Conservation (phyloP, 37 sponge, comb jelly and placozoan genomes). For the Chondrilla cf. caribensis region DNA sequence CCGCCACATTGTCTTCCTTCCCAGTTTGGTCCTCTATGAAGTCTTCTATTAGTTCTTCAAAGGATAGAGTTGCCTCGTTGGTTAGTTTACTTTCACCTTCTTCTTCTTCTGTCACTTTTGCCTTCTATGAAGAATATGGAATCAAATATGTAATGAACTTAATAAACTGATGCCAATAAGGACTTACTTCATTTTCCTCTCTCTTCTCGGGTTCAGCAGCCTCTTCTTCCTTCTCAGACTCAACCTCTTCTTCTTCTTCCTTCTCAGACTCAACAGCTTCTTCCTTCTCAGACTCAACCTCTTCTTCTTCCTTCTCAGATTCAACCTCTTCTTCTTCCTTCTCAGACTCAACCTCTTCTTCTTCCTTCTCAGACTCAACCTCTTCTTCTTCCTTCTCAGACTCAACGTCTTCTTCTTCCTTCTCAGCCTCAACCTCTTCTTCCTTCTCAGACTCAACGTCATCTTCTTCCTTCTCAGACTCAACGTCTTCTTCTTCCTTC, state of each 20-base stretch:
- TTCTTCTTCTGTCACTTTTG: neutral
- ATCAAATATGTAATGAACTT: too few species aligned
- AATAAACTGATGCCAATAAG: too few species aligned
- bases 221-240: neutral
- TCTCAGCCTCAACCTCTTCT: too few species aligned
- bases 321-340: neutral
- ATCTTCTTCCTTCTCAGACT: neutral
- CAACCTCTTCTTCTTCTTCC: constrained; percentile 37
- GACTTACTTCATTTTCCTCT: neutral
- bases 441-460: too few species aligned
- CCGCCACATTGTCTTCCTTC: neutral
- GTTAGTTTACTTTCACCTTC: neutral
- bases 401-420: constrained; percentile 10
- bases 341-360: neutral
- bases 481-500: constrained; percentile 31
- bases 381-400: constrained; percentile 20
- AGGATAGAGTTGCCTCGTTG: neutral
- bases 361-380: neutral
- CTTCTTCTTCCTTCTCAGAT: neutral
- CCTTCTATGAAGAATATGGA: too few species aligned
- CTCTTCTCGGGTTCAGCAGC: neutral
- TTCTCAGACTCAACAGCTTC: constrained; percentile 23
- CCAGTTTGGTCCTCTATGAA: neutral
- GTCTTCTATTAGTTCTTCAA: constrained; percentile 1
- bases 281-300: constrained; percentile 2